Evolutionary conservation across 2,113 vertebrate genomes (phyloP).

Genomic region (Pogonocichla stellata): DNA sequence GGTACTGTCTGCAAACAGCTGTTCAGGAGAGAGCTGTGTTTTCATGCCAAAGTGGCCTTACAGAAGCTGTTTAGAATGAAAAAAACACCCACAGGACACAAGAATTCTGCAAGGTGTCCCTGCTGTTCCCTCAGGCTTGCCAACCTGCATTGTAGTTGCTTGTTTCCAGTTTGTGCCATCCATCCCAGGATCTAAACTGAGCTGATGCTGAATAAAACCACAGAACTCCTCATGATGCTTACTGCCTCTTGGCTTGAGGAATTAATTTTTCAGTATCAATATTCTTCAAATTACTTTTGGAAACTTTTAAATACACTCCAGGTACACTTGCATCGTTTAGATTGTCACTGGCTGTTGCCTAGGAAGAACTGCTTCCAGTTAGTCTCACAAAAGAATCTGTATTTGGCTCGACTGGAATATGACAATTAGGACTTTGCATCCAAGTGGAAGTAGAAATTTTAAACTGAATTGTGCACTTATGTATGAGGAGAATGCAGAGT

Average conservation of each 20-base stretch:
- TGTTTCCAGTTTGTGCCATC: background rate
- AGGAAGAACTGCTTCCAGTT: background rate
- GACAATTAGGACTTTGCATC: background rate
- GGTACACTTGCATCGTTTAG: background rate
- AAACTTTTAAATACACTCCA: background rate
- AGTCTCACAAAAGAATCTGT: background rate
- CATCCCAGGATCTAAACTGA: background rate
- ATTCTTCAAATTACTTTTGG: background rate
- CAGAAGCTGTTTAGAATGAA: background rate
- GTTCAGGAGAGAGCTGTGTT: background rate
- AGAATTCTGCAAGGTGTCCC: background rate
- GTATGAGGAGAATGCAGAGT: background rate
- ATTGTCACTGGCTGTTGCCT: background rate
- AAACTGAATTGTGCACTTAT: background rate
- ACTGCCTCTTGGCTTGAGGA: background rate
- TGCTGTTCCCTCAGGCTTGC: background rate
- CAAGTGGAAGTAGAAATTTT: background rate
- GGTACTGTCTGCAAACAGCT: background rate
- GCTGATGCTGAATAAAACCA: background rate
- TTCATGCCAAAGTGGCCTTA: background rate
- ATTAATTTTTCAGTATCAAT: background rate
- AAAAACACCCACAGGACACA: background rate
- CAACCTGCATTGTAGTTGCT: background rate
- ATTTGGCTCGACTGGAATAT: background rate
- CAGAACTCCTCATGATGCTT: background rate